Evolutionary conservation across 2,113 vertebrate genomes (phyloP).

Genomic region (Ictalurus furcatus): DNA sequence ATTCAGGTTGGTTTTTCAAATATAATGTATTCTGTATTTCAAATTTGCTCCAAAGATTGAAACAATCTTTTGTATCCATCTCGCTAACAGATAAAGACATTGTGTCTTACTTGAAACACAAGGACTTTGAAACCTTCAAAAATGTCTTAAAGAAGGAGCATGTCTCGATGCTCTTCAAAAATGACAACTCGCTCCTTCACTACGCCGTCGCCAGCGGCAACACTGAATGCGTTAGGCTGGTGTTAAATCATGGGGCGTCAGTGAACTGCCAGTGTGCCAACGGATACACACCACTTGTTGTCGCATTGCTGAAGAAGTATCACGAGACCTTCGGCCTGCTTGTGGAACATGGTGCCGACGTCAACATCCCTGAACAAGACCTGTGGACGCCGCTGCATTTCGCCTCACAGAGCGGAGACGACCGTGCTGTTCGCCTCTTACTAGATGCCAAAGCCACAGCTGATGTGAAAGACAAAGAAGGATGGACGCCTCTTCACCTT

Average conservation of each 20-base stretch:
- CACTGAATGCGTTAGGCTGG: slow-evolving; percentile 66
- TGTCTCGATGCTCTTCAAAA: slow-evolving; percentile 52
- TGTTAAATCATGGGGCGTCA: slow-evolving; percentile 71
- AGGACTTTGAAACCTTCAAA: slow-evolving; percentile 71
- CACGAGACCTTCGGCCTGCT: slow-evolving; percentile 73
- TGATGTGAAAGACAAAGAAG: slow-evolving; percentile 69
- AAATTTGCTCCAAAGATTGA: neutral
- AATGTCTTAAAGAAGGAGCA: slow-evolving; percentile 63
- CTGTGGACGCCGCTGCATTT: slow-evolving; percentile 82
- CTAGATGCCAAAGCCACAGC: slow-evolving; percentile 73
- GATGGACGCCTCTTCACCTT: slow-evolving; percentile 83
- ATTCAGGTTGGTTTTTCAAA: slow-evolving; percentile 23
- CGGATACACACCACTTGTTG: slow-evolving; percentile 78
- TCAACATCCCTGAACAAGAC: slow-evolving; percentile 72
- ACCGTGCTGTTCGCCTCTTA: slow-evolving; percentile 69
- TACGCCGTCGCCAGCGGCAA: slow-evolving; percentile 73
- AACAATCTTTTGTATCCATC: neutral
- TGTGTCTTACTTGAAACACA: slow-evolving; percentile 61
- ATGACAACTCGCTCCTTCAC: slow-evolving; percentile 75
- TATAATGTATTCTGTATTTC: neutral
- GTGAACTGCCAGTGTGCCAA: slow-evolving; percentile 69
- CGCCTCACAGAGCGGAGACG: slow-evolving; percentile 80
- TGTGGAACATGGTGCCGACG: slow-evolving; percentile 63
- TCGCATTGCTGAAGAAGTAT: slow-evolving; percentile 73
- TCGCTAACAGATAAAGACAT: slow-evolving; percentile 44